phyloP scores from a whole-genome alignment of 2,888 invertebrate genomes.

The Ligdia adustata region DNA sequence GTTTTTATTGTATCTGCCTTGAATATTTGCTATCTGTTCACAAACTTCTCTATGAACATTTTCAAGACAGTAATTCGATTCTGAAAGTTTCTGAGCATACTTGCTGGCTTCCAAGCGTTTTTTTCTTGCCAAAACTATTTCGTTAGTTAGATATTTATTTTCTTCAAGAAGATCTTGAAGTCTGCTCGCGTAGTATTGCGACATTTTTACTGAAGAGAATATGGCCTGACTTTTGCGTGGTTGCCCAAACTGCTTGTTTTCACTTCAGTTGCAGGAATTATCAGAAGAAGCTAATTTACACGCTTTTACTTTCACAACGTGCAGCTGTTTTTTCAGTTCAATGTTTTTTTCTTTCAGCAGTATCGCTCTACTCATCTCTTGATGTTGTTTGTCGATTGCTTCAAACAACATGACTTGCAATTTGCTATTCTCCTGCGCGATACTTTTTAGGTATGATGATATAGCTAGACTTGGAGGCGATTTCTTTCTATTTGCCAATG shows the following conservation, averaged over 20 bases:
- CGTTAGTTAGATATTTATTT: conserved; percentile 51
- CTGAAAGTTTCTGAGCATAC: conserved; percentile 55
- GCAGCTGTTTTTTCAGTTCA: conserved; percentile 46
- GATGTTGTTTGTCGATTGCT: conserved; percentile 68
- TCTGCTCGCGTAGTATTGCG: conserved; percentile 31
- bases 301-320: conserved; percentile 47
- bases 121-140: conserved; percentile 50
- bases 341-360: conserved; percentile 60
- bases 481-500: conserved; percentile 16
- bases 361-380: conserved; percentile 74
- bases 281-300: neutral
- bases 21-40: conserved; percentile 45
- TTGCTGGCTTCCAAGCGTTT: conserved; percentile 59
- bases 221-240: too few species aligned
- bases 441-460: conserved; percentile 35
- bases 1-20: too few species aligned
- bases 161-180: conserved; percentile 48
- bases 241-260: too few species aligned
- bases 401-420: conserved; percentile 49
- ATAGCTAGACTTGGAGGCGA: conserved; percentile 23
- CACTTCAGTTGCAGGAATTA: too few species aligned
- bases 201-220: too few species aligned
- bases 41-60: conserved; percentile 51
- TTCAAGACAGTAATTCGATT: conserved; percentile 61
- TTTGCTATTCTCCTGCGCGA: conserved; percentile 49